A percentile compares a stretch with the other conserved stretches of the same genome.
Conservation (phyloP, 2,113 vertebrate species). For the Heloderma charlesbogerti region DNA sequence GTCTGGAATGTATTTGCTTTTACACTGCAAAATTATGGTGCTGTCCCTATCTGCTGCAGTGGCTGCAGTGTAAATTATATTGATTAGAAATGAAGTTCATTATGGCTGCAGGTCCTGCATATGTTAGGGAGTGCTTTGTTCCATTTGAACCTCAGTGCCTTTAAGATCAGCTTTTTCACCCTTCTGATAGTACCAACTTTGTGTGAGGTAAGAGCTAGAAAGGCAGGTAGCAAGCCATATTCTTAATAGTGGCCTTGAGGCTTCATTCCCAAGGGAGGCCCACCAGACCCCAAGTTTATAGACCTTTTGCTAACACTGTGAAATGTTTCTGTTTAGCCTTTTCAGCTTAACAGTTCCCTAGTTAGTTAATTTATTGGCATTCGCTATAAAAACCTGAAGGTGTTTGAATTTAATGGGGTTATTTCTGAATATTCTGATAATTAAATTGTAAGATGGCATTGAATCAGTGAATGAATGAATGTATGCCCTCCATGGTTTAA, state of each 20-base stretch:
- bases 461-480: no score
- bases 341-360: neutral
- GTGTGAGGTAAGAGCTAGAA: neutral
- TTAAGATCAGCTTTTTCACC: neutral
- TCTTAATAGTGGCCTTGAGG: neutral
- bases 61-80: neutral
- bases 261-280: neutral
- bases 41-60: neutral
- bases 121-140: neutral
- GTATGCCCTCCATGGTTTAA: neutral
- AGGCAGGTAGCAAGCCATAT: neutral
- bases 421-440: neutral
- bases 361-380: neutral
- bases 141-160: neutral
- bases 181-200: neutral
- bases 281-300: neutral
- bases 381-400: neutral
- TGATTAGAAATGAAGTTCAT: neutral
- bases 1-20: neutral
- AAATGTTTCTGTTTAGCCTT: neutral
- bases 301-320: neutral
- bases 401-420: neutral
- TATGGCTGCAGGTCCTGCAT: neutral
- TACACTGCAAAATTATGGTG: neutral
- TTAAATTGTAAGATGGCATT: neutral